Conservation (phyloP, 2,888 invertebrate genomes). For the Pristionchus mayeri region DNA sequence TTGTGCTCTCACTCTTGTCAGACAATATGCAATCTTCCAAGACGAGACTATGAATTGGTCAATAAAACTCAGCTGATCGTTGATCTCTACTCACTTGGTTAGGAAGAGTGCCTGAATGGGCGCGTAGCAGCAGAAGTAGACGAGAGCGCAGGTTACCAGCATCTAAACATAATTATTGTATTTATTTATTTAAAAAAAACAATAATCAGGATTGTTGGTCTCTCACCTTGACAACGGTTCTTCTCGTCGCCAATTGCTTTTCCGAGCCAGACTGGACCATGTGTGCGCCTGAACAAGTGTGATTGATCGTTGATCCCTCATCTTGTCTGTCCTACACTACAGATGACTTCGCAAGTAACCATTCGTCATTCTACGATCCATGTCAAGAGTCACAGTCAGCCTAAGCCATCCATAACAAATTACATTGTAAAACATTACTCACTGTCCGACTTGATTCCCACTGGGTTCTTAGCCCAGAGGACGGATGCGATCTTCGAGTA, state of each 20-base stretch:
- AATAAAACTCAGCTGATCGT: too few relatives aligned
- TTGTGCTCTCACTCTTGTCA: too few relatives aligned
- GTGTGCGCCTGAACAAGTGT: constrained; percentile 21
- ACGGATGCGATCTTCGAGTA: constrained; percentile 65
- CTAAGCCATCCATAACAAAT: too few relatives aligned
- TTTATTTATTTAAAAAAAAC: too few relatives aligned
- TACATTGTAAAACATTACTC: not conserved
- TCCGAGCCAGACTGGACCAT: constrained; percentile 17
- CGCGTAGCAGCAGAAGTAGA: constrained; percentile 79
- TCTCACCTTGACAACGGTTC: constrained; percentile 77
- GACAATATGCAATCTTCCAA: too few relatives aligned
- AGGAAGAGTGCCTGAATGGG: constrained; percentile 77
- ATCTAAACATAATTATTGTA: constrained; percentile 65
- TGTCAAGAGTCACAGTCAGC: too few relatives aligned
- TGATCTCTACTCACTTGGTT: constrained; percentile 60
- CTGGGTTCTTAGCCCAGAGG: constrained; percentile 72
- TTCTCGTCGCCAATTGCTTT: constrained; percentile 56
- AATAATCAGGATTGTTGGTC: not conserved
- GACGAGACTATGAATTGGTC: too few relatives aligned
- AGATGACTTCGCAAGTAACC: too few relatives aligned
- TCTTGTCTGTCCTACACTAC: too few relatives aligned
- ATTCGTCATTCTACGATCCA: too few relatives aligned
- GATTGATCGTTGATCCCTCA: too few relatives aligned
- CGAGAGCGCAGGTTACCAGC: constrained; percentile 78
- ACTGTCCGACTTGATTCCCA: not conserved